These are phyloP conservation scores for Oscheius sp. DNA, from an alignment of 1,140 invertebrate species.

Conservation along the genomic window DNA sequence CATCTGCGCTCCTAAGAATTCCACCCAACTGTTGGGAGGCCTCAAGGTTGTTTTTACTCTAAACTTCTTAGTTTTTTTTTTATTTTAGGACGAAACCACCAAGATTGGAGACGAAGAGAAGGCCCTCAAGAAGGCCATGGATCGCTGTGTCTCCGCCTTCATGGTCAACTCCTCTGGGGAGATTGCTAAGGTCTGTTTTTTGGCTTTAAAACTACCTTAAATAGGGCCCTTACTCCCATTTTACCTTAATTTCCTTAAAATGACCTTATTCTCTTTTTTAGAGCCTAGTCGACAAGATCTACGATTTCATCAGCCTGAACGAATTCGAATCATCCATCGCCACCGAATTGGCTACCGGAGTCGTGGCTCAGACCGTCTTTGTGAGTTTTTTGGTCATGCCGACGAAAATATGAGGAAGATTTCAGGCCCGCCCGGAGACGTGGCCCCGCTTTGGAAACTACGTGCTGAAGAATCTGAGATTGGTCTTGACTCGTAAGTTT, in stretches of 20 bases:
- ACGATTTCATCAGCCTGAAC: background rate
- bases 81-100: background rate
- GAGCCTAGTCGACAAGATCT: background rate
- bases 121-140: background rate
- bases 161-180: background rate
- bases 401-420: no score
- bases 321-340: conserved; percentile 1
- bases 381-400: no score
- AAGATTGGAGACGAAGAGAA: background rate
- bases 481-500: background rate
- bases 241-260: no score
- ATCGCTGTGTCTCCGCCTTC: background rate
- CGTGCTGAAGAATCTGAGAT: background rate
- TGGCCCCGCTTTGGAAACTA: background rate
- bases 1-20: background rate
- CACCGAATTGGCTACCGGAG: background rate
- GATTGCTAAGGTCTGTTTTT: no score
- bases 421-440: background rate
- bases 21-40: background rate
- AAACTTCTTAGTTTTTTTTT: no score
- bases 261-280: no score
- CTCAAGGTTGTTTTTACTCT: no score
- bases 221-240: no score
- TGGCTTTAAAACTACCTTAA: no score
- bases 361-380: conserved; percentile 1